Percentiles rank a stretch among this genome's conserved stretches.
phyloP scores from a whole-genome alignment of 1,140 invertebrate genomes.

The Cydia fagiglandana region DNA sequence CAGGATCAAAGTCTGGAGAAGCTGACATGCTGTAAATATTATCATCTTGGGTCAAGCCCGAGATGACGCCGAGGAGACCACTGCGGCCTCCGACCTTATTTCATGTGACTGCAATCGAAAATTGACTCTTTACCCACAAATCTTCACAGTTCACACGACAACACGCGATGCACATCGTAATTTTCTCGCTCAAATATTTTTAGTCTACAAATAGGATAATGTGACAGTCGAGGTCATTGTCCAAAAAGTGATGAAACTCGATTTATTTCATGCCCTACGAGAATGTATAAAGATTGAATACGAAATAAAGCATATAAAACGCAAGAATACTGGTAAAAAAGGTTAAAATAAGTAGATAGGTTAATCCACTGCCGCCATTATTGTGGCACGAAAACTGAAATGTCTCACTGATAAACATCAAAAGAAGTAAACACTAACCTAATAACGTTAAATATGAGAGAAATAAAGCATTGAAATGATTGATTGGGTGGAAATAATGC shows the following conservation, averaged over 20 bases:
- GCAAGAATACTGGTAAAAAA: constrained; percentile 47
- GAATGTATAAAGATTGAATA: constrained; percentile 67
- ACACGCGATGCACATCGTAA: constrained; percentile 58
- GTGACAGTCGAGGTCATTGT: constrained; percentile 74
- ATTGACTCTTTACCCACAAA: constrained; percentile 68
- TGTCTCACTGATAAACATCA: constrained; percentile 73
- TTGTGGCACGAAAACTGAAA: constrained; percentile 75
- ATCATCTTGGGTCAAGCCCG: constrained; percentile 77
- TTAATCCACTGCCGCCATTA: constrained; percentile 78
- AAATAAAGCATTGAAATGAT: constrained; percentile 35
- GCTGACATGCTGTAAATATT: constrained; percentile 78
- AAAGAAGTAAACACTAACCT: constrained; percentile 77
- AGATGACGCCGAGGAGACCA: constrained; percentile 69
- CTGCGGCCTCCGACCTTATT: constrained; percentile 70
- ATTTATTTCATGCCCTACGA: constrained; percentile 66
- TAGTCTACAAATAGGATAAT: constrained; percentile 66
- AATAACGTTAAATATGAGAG: constrained; percentile 44
- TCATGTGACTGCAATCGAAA: constrained; percentile 76
- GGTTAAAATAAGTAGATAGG: constrained; percentile 68
- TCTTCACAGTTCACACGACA: constrained; percentile 59
- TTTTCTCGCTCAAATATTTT: constrained; percentile 71
- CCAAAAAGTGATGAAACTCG: constrained; percentile 68
- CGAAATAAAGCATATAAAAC: constrained; percentile 52
- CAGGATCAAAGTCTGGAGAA: constrained; percentile 76
- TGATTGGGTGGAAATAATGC: constrained; percentile 37